Conservation (phyloP, 2,113 vertebrate species). For the Odontesthes bonariensis region DNA sequence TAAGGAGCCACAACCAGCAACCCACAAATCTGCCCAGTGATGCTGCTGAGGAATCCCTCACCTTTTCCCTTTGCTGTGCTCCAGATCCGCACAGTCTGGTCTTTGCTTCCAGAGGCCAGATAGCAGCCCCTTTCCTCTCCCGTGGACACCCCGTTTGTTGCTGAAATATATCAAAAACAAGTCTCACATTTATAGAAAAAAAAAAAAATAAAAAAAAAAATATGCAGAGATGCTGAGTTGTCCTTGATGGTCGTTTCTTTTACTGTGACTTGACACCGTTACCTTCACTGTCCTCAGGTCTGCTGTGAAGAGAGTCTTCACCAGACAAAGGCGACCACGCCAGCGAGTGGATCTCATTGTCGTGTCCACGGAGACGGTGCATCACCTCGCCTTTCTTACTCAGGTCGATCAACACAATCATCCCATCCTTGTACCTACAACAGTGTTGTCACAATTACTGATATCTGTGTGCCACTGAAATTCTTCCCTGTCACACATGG, state of each 20-base stretch:
- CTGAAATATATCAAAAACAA: conserved; percentile 57
- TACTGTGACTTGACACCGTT: neutral
- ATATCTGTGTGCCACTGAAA: neutral
- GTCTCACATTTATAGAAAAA: neutral
- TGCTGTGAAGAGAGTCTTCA: conserved; percentile 75
- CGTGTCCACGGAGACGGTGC: conserved; percentile 92
- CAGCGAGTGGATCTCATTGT: conserved; percentile 95
- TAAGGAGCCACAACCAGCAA: too few relatives aligned
- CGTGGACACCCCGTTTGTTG: conserved; percentile 69
- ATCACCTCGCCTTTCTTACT: conserved; percentile 91
- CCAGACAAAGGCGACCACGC: conserved; percentile 88
- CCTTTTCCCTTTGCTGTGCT: conserved; percentile 90
- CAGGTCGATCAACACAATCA: conserved; percentile 92
- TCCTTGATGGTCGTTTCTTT: too few relatives aligned
- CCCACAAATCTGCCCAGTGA: too few relatives aligned
- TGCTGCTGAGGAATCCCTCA: conserved; percentile 52
- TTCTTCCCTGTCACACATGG: too few relatives aligned
- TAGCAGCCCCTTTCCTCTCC: conserved; percentile 80
- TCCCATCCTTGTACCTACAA: conserved; percentile 94
- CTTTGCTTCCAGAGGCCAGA: conserved; percentile 95
- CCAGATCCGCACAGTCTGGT: conserved; percentile 96
- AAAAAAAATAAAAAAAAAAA: too few relatives aligned
- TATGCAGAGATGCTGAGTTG: too few relatives aligned
- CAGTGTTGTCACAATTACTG: neutral
- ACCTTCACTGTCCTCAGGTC: conserved; percentile 85